Conservation (phyloP, 2,888 invertebrate species). For the Cylloceria caligata region DNA sequence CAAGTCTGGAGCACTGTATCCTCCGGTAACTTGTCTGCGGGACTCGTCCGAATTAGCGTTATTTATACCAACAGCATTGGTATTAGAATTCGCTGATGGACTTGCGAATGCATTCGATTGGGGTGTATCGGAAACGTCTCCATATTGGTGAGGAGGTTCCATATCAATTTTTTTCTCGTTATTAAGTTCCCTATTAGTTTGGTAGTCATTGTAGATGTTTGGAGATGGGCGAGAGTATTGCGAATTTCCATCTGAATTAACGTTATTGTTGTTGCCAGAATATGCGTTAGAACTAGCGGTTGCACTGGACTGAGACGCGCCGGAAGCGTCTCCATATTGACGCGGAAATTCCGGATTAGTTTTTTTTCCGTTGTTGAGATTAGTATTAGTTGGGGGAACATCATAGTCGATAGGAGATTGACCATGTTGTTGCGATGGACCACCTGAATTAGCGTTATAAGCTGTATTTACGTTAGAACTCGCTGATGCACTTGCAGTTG, state of each 20-base stretch:
- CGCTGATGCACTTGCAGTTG: too few relatives aligned
- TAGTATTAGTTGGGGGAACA: neutral
- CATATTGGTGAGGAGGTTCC: neutral
- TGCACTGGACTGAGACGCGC: conserved; percentile 41
- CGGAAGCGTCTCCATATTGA: conserved; percentile 11
- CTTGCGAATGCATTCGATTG: conserved; percentile 35
- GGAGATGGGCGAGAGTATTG: neutral
- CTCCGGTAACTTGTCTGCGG: conserved; percentile 1
- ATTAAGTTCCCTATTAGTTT: neutral
- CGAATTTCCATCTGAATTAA: neutral
- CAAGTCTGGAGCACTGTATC: neutral
- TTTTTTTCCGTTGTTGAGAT: neutral
- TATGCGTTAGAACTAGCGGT: conserved; percentile 45
- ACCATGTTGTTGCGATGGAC: neutral
- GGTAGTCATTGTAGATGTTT: neutral
- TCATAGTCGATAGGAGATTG: neutral
- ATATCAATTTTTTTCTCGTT: neutral
- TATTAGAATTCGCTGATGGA: conserved; percentile 27
- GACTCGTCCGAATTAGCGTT: conserved; percentile 30
- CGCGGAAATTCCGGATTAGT: neutral
- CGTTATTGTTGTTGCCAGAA: conserved; percentile 24
- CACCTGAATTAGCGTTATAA: conserved; percentile 9
- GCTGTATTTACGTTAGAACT: conserved; percentile 37
- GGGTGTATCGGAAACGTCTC: conserved; percentile 6
- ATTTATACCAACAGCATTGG: conserved; percentile 23